These are phyloP conservation scores for Notospermus geniculatus DNA, from an alignment of 1,140 invertebrate genomes.

Conservation along the genomic window DNA sequence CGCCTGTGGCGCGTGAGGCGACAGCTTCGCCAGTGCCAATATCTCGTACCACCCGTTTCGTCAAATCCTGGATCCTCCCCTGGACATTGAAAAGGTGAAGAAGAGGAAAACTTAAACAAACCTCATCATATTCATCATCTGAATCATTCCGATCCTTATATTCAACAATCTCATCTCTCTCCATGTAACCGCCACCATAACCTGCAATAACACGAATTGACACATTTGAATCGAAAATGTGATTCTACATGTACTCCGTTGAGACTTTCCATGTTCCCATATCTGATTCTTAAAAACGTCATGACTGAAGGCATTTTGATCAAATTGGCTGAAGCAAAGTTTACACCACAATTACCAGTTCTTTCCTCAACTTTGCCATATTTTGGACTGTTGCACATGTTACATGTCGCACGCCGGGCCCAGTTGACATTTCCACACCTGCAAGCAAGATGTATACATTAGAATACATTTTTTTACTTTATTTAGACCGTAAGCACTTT, in stretches of 20 bases:
- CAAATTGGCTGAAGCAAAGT: too few species aligned
- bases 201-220: conserved; percentile 31
- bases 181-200: conserved; percentile 54
- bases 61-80: too few species aligned
- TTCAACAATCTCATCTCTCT: conserved; percentile 52
- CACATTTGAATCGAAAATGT: background rate
- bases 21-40: too few species aligned
- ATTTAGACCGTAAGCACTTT: too few species aligned
- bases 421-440: conserved; percentile 99
- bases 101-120: conserved; percentile 16
- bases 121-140: conserved; percentile 52
- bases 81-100: too few species aligned
- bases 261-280: background rate
- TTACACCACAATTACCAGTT: too few species aligned
- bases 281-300: background rate
- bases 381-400: conserved; percentile 98
- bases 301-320: background rate
- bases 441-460: too few species aligned
- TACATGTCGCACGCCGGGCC: conserved; percentile 93
- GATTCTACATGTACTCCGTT: background rate
- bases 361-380: conserved; percentile 54
- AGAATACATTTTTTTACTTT: too few species aligned
- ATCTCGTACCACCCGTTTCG: too few species aligned
- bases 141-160: conserved; percentile 43
- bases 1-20: too few species aligned